phyloP scores from a whole-genome alignment of 64 coral and sea anemone genomes.

The Platygyra sinensis region DNA sequence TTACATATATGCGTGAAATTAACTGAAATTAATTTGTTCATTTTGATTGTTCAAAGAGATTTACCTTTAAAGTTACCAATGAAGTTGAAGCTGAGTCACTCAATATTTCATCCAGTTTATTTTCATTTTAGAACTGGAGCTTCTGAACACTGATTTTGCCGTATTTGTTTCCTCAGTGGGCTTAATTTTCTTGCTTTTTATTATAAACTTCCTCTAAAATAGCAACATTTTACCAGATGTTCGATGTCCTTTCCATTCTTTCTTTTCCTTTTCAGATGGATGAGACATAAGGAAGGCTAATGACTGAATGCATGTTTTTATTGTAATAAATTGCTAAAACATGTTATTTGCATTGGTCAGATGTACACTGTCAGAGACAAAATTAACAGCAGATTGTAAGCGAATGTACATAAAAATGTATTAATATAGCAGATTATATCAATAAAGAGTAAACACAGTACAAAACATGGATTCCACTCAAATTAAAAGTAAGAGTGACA shows the following conservation, averaged over 20 bases:
- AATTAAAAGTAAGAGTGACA: too few relatives aligned
- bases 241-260: too few relatives aligned
- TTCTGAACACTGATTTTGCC: not conserved
- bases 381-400: not conserved
- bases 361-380: not conserved
- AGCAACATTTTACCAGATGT: not conserved
- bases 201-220: not conserved
- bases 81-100: not conserved
- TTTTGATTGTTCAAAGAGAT: not conserved
- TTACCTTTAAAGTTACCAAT: not conserved
- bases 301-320: too few relatives aligned
- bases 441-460: too few relatives aligned
- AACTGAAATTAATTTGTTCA: not conserved
- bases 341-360: too few relatives aligned
- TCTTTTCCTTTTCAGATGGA: conserved; percentile 24
- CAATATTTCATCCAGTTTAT: too few relatives aligned
- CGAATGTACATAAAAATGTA: too few relatives aligned
- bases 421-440: too few relatives aligned
- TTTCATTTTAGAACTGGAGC: too few relatives aligned
- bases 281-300: not conserved
- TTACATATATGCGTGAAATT: too few relatives aligned
- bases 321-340: too few relatives aligned
- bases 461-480: too few relatives aligned
- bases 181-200: not conserved
- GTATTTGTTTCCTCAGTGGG: not conserved